Evolutionary conservation across 1,140 invertebrate genomes (phyloP).

Genomic region (Brachionus angularis): DNA sequence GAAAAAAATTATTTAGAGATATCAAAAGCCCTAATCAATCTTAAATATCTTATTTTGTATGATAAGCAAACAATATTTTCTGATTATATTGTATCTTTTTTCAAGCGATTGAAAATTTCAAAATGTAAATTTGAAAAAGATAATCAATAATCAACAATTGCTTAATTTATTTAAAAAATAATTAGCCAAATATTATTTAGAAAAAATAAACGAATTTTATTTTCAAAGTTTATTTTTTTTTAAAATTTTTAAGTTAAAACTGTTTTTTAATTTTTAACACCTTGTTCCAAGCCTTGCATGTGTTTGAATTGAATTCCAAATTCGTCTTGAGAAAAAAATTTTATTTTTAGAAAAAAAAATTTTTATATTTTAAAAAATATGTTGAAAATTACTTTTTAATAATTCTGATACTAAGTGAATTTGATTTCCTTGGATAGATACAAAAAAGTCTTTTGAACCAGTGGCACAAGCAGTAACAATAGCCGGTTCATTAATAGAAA

Average conservation of each 20-base stretch:
- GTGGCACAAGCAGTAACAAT: neutral
- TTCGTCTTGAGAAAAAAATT: slow-evolving; percentile 13
- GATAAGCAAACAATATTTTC: no score
- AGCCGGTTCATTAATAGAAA: slow-evolving; percentile 15
- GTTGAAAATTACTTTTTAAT: slow-evolving; percentile 9
- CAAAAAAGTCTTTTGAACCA: slow-evolving; percentile 23
- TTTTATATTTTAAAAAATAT: no score
- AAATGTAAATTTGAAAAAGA: no score
- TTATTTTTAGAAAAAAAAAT: neutral
- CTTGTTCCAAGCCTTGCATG: slow-evolving; percentile 33
- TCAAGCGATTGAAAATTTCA: no score
- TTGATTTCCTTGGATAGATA: slow-evolving; percentile 42
- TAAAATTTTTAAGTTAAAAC: neutral
- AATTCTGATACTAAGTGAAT: slow-evolving; percentile 30
- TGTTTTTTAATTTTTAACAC: neutral
- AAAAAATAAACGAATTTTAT: neutral
- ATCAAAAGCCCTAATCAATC: no score
- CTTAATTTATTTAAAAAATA: no score
- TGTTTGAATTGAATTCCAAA: slow-evolving; percentile 31
- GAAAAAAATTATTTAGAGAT: no score
- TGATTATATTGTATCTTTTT: no score
- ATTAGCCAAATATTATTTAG: neutral
- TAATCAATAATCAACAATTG: no score
- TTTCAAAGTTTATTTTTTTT: no score
- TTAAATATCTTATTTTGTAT: no score